These are phyloP conservation scores for Chloropsis hardwickii DNA, from an alignment of 2,113 vertebrate species.

Conservation along the genomic window DNA sequence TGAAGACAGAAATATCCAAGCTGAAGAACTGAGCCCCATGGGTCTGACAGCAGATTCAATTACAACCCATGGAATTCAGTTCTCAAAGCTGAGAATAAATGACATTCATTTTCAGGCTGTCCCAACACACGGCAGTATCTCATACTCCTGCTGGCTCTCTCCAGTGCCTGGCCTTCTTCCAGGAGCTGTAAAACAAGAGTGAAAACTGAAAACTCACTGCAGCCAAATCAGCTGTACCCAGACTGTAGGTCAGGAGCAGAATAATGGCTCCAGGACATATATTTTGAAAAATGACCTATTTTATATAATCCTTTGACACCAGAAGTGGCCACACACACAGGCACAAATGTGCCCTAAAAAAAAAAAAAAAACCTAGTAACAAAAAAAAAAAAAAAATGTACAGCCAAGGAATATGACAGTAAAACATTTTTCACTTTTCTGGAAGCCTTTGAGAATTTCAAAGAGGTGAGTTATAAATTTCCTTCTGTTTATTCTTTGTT, in stretches of 20 bases:
- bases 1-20: constrained; percentile 71
- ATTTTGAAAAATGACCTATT: neutral
- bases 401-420: neutral
- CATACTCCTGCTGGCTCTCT: neutral
- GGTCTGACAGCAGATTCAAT: constrained; percentile 58
- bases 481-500: neutral
- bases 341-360: neutral
- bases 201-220: neutral
- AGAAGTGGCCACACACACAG: neutral
- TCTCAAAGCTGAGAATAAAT: constrained; percentile 76
- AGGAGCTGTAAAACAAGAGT: constrained; percentile 53
- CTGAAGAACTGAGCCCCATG: constrained; percentile 75
- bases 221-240: neutral
- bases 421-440: neutral
- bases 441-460: neutral
- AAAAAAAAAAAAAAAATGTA: neutral
- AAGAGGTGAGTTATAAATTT: neutral
- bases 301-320: neutral
- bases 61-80: constrained; percentile 79
- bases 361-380: neutral
- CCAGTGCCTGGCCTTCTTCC: neutral
- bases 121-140: neutral
- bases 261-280: neutral
- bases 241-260: neutral
- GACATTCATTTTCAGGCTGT: neutral